Evolutionary conservation across 2,888 invertebrate genomes (phyloP).

Genomic region (Rhodophaea formosa): DNA sequence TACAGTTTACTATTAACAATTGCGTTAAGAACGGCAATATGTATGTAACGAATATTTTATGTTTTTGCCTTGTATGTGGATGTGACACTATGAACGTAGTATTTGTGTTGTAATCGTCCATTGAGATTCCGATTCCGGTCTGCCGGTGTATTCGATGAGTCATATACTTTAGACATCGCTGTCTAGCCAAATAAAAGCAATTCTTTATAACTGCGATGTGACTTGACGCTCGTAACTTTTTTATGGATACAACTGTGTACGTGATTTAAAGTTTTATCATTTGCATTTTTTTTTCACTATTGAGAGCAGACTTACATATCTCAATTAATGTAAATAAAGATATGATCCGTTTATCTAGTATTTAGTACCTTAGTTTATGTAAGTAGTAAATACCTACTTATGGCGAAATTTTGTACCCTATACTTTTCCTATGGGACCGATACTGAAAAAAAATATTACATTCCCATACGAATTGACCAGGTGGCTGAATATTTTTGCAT

Average conservation of each 20-base stretch:
- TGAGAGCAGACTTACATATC: too few relatives aligned
- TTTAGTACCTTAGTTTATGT: too few relatives aligned
- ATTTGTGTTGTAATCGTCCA: slow-evolving; percentile 54
- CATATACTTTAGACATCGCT: slow-evolving; percentile 32
- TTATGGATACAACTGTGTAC: not conserved
- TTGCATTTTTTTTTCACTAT: too few relatives aligned
- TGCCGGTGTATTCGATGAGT: slow-evolving; percentile 41
- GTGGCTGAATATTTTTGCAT: too few relatives aligned
- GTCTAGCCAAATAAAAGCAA: slow-evolving; percentile 14
- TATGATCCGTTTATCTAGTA: too few relatives aligned
- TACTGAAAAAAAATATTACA: too few relatives aligned
- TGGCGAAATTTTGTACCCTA: too few relatives aligned
- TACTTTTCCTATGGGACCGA: too few relatives aligned
- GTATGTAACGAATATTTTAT: not conserved
- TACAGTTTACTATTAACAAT: not conserved
- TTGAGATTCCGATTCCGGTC: slow-evolving; percentile 45
- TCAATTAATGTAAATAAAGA: too few relatives aligned
- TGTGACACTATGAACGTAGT: slow-evolving; percentile 38
- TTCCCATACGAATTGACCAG: too few relatives aligned
- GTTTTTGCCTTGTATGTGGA: slow-evolving; percentile 19
- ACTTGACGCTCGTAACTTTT: not conserved
- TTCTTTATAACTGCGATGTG: not conserved
- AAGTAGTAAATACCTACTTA: too few relatives aligned
- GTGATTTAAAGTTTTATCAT: too few relatives aligned
- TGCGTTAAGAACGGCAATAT: not conserved